Conservation (phyloP, 2,797 vertebrate species). For the Sebastes matsubarae region DNA sequence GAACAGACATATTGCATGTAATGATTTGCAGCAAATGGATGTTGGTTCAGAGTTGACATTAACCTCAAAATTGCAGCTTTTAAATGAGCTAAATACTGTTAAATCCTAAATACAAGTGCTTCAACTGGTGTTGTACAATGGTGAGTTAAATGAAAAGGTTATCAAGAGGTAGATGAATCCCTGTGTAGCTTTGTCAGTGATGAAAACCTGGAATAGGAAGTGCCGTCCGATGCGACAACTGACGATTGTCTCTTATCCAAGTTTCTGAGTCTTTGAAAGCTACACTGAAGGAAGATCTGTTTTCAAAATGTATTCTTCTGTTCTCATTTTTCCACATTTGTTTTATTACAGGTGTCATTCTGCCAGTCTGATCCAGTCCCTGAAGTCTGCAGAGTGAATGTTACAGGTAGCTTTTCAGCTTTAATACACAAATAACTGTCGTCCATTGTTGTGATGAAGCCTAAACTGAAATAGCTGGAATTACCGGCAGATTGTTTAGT, state of each 20-base stretch:
- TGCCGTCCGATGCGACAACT: slow-evolving; percentile 66
- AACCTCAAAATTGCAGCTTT: not conserved
- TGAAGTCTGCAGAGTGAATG: not conserved
- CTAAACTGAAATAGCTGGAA: slow-evolving; percentile 84
- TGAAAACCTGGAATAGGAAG: slow-evolving; percentile 57
- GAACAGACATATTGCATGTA: too few relatives aligned
- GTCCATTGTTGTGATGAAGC: slow-evolving; percentile 39
- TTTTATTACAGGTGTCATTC: not conserved
- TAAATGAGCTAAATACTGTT: not conserved
- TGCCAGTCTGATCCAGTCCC: not conserved
- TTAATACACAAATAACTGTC: rapidly evolving
- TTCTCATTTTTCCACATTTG: not conserved
- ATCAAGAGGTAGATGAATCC: not conserved
- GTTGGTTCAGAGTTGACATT: not conserved
- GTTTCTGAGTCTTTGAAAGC: slow-evolving; percentile 12
- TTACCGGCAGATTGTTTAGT: slow-evolving; percentile 91
- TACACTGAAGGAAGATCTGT: rapidly evolving
- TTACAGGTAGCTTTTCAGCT: not conserved
- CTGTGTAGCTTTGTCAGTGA: slow-evolving; percentile 21
- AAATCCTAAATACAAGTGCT: not conserved
- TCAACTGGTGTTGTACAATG: not conserved
- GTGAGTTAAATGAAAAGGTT: not conserved
- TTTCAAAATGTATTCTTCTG: not conserved
- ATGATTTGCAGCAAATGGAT: not conserved
- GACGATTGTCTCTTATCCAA: slow-evolving; percentile 41